Evolutionary conservation across 2,797 vertebrate species (phyloP), one percentile per base, ranked within the genome.

Genomic region (Takifugu rubripes): DNA sequence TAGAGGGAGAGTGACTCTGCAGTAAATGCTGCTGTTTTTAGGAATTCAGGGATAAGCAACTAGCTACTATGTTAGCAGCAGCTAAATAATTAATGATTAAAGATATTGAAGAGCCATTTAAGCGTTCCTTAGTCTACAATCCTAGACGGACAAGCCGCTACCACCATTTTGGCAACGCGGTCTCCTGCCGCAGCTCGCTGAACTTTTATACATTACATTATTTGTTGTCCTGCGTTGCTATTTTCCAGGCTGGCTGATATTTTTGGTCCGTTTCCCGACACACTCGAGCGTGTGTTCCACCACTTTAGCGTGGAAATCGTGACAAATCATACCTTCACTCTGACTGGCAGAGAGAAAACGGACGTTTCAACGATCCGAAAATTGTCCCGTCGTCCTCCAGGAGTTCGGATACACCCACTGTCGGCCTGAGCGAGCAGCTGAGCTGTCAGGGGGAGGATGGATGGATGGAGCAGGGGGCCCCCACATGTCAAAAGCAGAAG

Each of bases 401-500:
- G 56, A 72, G 54, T 52, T 47, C 54, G 29, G 27, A 14, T 25
- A 26, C 49, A 61, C 46, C 47, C 67, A 67, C 56, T 58, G 36
- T 65, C 29, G 33, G 53, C 63, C 51, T 61, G 61, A 44, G 54
- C 6, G 27, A 73, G 61, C 61, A 74, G 59, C 61, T 73, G 65
- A 74, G 59, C 57, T 70, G 70, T 79, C 78, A 77, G 55, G 26
- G 21, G 56, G 49, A 75, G 62, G 69, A 79, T 63, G 63, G 69
- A 79, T 63, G 63, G 74, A 81, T 79, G 68, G 56, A 46, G 59
- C 58, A 49, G 49, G 25, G 64, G 50, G 66, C 67, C 68, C 66
- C 60, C 64, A 64, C 61, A 66, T 80, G 78, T 83, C 70, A 71
- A 66, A 79, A 74, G 59, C 76, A 78, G 68, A 82, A 81, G 74